Evolutionary conservation across 2,113 vertebrate species (phyloP).

Genomic region (Lucifuga dentata): DNA sequence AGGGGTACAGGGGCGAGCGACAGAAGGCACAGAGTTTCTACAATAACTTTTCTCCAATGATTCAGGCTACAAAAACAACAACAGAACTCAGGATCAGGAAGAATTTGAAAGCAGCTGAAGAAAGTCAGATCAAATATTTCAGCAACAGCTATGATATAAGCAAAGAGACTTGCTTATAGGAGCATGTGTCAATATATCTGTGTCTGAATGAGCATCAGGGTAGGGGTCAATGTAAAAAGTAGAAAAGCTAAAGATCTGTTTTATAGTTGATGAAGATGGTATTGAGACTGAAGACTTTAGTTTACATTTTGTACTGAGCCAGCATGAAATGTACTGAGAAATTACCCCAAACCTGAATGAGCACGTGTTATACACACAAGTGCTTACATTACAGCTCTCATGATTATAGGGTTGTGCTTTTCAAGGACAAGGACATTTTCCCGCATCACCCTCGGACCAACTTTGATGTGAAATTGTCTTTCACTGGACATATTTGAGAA

Average conservation of each 20-base stretch:
- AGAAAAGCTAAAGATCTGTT: conserved; percentile 8
- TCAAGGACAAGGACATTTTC: conserved; percentile 63
- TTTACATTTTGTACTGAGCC: conserved; percentile 17
- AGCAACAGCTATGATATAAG: conserved; percentile 41
- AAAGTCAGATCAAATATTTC: conserved; percentile 44
- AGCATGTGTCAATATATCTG: conserved; percentile 21
- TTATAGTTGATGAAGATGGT: background rate
- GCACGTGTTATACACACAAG: conserved; percentile 54
- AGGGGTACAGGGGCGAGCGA: conserved; percentile 53
- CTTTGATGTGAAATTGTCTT: conserved; percentile 60
- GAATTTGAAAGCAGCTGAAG: conserved; percentile 61
- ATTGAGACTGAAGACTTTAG: conserved; percentile 25
- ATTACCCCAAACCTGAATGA: conserved; percentile 58
- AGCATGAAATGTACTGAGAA: conserved; percentile 7
- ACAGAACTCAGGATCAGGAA: conserved; percentile 38
- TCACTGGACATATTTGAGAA: conserved; percentile 59
- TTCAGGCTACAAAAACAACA: conserved; percentile 23
- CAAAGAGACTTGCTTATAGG: conserved; percentile 51
- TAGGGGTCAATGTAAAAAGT: conserved; percentile 9
- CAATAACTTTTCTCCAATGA: conserved; percentile 49
- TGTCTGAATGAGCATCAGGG: background rate
- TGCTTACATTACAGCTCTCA: conserved; percentile 65
- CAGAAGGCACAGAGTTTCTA: conserved; percentile 82
- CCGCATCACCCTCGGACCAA: conserved; percentile 47
- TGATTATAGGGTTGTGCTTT: conserved; percentile 80